phyloP scores from a whole-genome alignment of 2,113 vertebrate species.

The Dicaeum eximium region DNA sequence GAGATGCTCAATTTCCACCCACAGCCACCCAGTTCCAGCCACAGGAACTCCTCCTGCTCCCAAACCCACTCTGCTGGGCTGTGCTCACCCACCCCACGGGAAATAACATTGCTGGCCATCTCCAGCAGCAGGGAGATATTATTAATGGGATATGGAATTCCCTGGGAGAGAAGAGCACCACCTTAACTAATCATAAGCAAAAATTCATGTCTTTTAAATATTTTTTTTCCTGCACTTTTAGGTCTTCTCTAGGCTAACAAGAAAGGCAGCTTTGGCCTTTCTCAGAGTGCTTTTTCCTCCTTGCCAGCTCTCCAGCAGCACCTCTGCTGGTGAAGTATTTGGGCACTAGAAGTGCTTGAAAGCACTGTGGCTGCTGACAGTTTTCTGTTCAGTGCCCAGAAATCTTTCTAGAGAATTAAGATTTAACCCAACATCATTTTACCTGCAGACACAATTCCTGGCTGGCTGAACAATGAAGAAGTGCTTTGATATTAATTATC shows the following conservation, averaged over 20 bases:
- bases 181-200: not conserved
- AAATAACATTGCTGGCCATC: not conserved
- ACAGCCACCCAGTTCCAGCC: not conserved
- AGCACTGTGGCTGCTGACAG: not conserved
- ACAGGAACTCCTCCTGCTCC: not conserved
- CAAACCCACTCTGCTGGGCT: accelerated
- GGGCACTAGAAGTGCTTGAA: not conserved
- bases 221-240: not conserved
- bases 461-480: not conserved
- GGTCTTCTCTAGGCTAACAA: not conserved
- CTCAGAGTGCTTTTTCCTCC: not conserved
- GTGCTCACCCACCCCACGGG: not conserved
- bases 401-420: not conserved
- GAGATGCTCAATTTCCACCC: not conserved
- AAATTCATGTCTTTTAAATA: not conserved
- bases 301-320: not conserved
- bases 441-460: not conserved
- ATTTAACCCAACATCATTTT: not conserved
- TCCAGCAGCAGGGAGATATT: not conserved
- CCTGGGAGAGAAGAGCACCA: not conserved
- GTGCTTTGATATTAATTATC: not conserved
- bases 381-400: not conserved
- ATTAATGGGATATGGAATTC: not conserved
- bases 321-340: not conserved
- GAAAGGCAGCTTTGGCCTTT: not conserved